A percentile compares a stretch with the other conserved stretches of the same genome.
Evolutionary conservation across 2,113 vertebrate genomes (phyloP).

Genomic region (Phalacrocorax pelagicus): DNA sequence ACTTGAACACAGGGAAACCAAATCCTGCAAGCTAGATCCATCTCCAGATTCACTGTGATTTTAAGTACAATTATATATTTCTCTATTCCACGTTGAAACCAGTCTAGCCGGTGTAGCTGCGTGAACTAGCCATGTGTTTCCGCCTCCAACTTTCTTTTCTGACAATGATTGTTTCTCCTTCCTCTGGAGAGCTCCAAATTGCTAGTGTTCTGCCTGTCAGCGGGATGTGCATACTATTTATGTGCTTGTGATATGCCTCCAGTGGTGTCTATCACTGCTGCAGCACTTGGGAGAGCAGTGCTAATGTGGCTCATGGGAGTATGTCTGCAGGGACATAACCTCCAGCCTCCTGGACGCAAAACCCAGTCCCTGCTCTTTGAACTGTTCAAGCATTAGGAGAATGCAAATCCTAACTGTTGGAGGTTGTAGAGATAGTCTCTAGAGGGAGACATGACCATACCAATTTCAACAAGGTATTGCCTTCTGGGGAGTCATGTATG

Average conservation of each 20-base stretch:
- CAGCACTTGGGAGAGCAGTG: not conserved
- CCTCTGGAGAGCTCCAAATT: not conserved
- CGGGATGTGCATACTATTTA: not conserved
- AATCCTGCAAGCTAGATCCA: not conserved
- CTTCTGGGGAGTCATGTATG: rapidly evolving
- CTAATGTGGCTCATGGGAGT: rapidly evolving
- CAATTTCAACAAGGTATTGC: not conserved
- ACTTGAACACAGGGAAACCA: not conserved
- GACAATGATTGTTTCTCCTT: not conserved
- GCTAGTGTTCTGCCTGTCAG: not conserved
- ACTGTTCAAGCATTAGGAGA: not conserved
- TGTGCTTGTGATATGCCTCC: not conserved
- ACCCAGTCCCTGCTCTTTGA: not conserved
- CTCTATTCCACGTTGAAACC: not conserved
- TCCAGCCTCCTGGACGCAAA: not conserved
- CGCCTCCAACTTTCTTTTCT: not conserved
- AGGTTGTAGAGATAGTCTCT: not conserved
- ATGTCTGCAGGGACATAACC: not conserved
- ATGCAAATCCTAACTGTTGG: not conserved
- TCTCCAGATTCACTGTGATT: not conserved
- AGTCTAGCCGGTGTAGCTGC: not conserved
- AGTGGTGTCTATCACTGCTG: not conserved
- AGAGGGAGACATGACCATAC: not conserved
- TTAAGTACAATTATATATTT: not conserved
- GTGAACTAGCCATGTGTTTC: not conserved